Evolutionary conservation across 1,140 invertebrate genomes (phyloP).

Genomic region (Drosophila equinoxialis): DNA sequence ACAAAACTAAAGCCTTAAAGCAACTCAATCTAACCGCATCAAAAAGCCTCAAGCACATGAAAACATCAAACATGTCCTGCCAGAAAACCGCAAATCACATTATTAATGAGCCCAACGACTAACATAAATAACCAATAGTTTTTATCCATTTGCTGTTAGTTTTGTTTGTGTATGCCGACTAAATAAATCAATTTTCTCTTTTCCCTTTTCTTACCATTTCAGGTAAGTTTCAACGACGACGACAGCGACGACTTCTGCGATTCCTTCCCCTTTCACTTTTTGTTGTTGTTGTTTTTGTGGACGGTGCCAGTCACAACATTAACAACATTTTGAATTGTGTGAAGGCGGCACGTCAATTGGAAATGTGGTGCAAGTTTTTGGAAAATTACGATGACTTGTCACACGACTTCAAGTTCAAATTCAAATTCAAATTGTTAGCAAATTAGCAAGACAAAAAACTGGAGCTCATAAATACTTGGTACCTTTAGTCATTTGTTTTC

Average conservation of each 20-base stretch:
- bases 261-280: constrained; percentile 60
- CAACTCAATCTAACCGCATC: constrained; percentile 23
- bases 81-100: constrained; percentile 54
- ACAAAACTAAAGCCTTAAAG: constrained; percentile 1
- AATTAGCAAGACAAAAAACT: constrained; percentile 59
- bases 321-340: constrained; percentile 71
- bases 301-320: constrained; percentile 59
- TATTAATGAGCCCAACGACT: constrained; percentile 51
- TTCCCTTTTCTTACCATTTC: constrained; percentile 45
- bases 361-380: constrained; percentile 37
- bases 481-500: neutral
- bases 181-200: constrained; percentile 75
- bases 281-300: constrained; percentile 8
- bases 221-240: constrained; percentile 66
- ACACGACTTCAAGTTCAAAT: constrained; percentile 45
- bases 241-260: constrained; percentile 33
- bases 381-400: constrained; percentile 77
- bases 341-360: constrained; percentile 76
- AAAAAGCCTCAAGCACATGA: constrained; percentile 18
- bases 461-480: constrained; percentile 49
- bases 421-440: constrained; percentile 61
- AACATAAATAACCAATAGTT: constrained; percentile 63
- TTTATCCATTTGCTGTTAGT: constrained; percentile 22
- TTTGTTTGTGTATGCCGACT: constrained; percentile 54
- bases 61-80: constrained; percentile 6